Conservation (phyloP, 2,113 vertebrate species). For the Delphinapterus leucas region DNA sequence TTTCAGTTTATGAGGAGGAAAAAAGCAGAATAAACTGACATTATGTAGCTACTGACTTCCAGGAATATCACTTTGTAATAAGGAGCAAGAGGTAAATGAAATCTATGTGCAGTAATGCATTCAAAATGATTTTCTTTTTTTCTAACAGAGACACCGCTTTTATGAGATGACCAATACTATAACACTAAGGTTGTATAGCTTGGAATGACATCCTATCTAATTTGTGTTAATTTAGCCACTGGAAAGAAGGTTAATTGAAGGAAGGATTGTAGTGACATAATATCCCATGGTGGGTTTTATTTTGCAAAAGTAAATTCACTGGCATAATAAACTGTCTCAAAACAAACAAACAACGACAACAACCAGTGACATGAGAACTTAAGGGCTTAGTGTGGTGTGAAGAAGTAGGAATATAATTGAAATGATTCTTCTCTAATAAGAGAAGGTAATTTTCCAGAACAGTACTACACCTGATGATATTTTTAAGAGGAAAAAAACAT, state of each 20-base stretch:
- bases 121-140: constrained; percentile 25
- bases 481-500: background rate
- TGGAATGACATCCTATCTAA: constrained; percentile 32
- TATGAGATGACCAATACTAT: constrained; percentile 24
- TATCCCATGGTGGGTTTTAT: constrained; percentile 1
- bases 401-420: background rate
- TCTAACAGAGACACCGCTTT: background rate
- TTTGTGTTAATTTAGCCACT: constrained; percentile 39
- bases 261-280: constrained; percentile 9
- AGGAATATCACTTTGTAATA: constrained; percentile 22
- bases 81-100: constrained; percentile 33
- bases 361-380: background rate
- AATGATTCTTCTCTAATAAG: background rate
- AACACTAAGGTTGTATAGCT: background rate
- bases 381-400: background rate
- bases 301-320: constrained; percentile 47
- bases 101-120: background rate
- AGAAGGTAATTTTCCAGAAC: background rate
- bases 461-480: background rate
- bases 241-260: constrained; percentile 43
- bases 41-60: constrained; percentile 3
- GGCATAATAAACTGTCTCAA: background rate
- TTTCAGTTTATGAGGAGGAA: constrained; percentile 35
- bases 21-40: constrained; percentile 23
- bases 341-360: background rate